Conservation (phyloP, 2,113 vertebrate genomes). For the Alethe castanea region DNA sequence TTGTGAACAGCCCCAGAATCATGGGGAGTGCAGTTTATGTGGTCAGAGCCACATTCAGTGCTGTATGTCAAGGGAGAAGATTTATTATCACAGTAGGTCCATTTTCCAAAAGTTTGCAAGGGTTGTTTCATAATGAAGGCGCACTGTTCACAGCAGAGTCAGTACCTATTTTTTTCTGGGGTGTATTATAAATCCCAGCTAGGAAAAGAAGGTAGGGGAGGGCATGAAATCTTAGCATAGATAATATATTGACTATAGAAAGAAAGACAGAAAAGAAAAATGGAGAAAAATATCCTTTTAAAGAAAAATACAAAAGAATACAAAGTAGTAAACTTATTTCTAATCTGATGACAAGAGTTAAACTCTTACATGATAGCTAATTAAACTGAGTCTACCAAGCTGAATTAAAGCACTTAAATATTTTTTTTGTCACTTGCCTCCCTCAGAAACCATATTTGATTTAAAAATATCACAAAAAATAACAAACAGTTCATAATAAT, state of each 20-base stretch:
- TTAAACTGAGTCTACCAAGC: conserved; percentile 1
- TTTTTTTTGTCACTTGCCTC: conserved; percentile 35
- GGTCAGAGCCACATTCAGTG: conserved; percentile 56
- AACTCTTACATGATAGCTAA: conserved; percentile 8
- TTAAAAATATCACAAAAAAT: conserved; percentile 29
- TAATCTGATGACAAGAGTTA: background rate
- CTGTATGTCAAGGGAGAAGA: conserved; percentile 48
- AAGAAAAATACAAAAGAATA: background rate
- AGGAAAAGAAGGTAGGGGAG: background rate
- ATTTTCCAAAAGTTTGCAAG: conserved; percentile 43
- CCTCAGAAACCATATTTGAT: conserved; percentile 4
- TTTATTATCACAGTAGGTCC: conserved; percentile 54
- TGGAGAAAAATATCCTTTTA: background rate
- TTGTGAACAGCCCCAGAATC: conserved; percentile 59
- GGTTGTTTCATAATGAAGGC: conserved; percentile 32
- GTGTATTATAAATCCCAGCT: background rate
- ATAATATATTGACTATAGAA: background rate
- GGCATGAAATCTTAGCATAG: background rate
- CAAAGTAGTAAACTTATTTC: background rate
- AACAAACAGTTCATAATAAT: background rate
- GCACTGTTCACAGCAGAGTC: conserved; percentile 4
- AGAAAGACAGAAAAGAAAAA: background rate
- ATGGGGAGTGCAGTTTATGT: conserved; percentile 62
- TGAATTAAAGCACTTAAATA: background rate
- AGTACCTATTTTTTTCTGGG: background rate